Evolutionary conservation across 2,113 vertebrate genomes (phyloP), one percentile per base, ranked within the genome.

Genomic region (Corydoras sp.): DNA sequence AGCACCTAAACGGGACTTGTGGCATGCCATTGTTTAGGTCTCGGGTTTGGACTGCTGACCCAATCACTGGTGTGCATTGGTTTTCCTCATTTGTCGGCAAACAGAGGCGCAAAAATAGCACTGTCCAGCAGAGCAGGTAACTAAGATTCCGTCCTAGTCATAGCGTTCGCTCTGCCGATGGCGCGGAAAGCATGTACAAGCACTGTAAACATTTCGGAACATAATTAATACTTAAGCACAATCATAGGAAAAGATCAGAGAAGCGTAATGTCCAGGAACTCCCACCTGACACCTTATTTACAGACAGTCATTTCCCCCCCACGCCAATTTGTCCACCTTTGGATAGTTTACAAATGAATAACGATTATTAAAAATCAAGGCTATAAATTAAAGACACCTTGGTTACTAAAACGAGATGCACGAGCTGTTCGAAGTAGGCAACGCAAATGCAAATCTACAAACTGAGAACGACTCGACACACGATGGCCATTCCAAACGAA

Each of bases 351-450:
- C 56, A 58, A 60, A 53, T 53, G 24, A 14, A 72, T 32, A 8
- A 71, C 54, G 9, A 66, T 29, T 15, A 15, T 12, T 15, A 58
- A 72, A 54, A 64, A 53, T 15, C 61, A 58, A 8, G 3, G 18
- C 18, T 24, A 71, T 48, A 58, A 62, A 62, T 43, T 43, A 75
- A 48, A 72, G 79, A 68, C 67, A 76, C 55, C 32, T 50, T 68
- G 31, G 71, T 65, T 65, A 66, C 68, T 8, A 61, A 73, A 72
- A 32, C 71, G 32, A 55, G 32, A 9, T 58, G 4, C 2, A 3
- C 30, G 49, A 60, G 43, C 30, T 5, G 49, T 51, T 73, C 30
- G 67, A n/a, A 54, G 13, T 24, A 58, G 51, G 65, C 58, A 65
- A 56, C 35, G 48, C 18, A 62, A 73, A 73, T n/a, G 49, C 1